phyloP scores from a whole-genome alignment of 2,888 invertebrate genomes.

The Cataglyphis albicans region DNA sequence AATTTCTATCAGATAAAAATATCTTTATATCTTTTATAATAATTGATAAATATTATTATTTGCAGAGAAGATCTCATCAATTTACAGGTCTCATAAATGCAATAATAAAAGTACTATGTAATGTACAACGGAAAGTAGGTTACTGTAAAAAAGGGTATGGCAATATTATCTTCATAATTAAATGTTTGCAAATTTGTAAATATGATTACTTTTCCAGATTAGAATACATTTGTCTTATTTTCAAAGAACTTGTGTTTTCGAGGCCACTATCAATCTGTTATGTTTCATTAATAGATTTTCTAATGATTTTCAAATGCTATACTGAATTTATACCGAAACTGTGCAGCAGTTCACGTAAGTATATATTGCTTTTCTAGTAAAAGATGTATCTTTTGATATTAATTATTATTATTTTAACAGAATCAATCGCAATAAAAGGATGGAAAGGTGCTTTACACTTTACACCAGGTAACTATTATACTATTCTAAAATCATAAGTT shows the following conservation, averaged over 20 bases:
- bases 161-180: neutral
- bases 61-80: conserved; percentile 84
- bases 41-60: conserved; percentile 50
- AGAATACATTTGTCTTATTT: conserved; percentile 78
- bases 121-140: conserved; percentile 77
- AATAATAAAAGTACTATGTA: conserved; percentile 77
- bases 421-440: conserved; percentile 68
- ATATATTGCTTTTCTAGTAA: conserved; percentile 42
- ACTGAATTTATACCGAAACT: conserved; percentile 74
- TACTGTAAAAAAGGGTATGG: conserved; percentile 80
- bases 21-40: neutral
- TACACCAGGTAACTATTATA: conserved; percentile 74
- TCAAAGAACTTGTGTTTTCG: conserved; percentile 82
- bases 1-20: conserved; percentile 5
- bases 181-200: neutral
- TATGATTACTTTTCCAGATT: conserved; percentile 71
- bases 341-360: conserved; percentile 78
- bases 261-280: conserved; percentile 81
- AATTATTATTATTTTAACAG: conserved; percentile 63
- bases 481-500: neutral
- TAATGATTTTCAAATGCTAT: conserved; percentile 76
- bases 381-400: conserved; percentile 8
- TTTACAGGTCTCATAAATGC: conserved; percentile 83
- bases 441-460: conserved; percentile 80
- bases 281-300: conserved; percentile 74